Conservation (phyloP, 2,888 invertebrate genomes). For the Malthinus flaveolus region DNA sequence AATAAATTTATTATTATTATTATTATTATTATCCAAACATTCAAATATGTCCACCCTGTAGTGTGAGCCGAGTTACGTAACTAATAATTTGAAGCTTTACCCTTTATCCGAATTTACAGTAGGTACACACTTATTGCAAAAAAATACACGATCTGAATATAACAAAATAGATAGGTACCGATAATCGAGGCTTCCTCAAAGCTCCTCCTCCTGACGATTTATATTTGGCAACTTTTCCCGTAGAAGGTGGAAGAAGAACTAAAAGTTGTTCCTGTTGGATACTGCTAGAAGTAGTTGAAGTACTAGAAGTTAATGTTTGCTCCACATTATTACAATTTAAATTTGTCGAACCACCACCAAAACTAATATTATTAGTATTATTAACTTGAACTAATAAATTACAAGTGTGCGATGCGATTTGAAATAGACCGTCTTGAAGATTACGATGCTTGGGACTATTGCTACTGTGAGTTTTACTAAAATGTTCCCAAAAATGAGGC, state of each 20-base stretch:
- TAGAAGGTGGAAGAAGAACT: constrained; percentile 61
- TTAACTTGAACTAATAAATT: constrained; percentile 77
- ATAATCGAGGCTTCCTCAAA: constrained; percentile 60
- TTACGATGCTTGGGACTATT: constrained; percentile 63
- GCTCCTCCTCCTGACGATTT: constrained; percentile 36
- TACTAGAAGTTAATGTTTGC: constrained; percentile 15
- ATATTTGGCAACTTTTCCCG: constrained; percentile 32
- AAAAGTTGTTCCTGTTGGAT: constrained; percentile 53
- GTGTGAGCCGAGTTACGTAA: no score
- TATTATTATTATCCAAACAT: no score
- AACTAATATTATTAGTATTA: constrained; percentile 75
- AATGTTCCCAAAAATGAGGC: constrained; percentile 63
- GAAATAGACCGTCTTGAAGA: constrained; percentile 75
- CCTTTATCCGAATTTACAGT: background rate
- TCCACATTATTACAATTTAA: constrained; percentile 60
- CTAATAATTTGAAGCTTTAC: no score
- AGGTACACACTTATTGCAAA: background rate
- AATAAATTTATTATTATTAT: no score
- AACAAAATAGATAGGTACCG: no score
- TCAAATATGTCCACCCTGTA: no score
- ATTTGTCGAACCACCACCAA: constrained; percentile 65
- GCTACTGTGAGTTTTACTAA: constrained; percentile 41
- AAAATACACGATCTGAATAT: constrained; percentile 33
- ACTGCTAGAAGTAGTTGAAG: constrained; percentile 11
- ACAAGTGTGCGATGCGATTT: constrained; percentile 78